A percentile compares a stretch with the other conserved stretches of the same genome.
phyloP scores from a whole-genome alignment of 2,113 vertebrate genomes.

The Anolis carolinensis region DNA sequence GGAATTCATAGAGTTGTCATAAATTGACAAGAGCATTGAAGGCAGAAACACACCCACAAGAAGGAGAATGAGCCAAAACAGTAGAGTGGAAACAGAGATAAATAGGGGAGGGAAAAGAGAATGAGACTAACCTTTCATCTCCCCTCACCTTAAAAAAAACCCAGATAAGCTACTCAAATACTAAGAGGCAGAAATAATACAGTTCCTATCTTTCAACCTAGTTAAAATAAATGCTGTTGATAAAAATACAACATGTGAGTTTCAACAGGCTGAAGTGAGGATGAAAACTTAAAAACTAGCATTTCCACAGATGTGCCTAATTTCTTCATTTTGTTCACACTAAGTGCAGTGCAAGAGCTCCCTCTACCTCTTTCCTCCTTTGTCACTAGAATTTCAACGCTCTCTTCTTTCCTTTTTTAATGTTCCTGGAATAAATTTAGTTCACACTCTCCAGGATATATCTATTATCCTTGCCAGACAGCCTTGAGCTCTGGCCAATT shows the following conservation, averaged over 20 bases:
- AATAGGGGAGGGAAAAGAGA: background rate
- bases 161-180: background rate
- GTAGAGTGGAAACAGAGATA: background rate
- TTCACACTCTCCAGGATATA: background rate
- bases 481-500: constrained; percentile 1
- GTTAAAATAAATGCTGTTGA: background rate
- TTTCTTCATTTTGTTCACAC: background rate
- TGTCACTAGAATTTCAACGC: background rate
- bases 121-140: background rate
- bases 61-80: background rate
- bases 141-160: background rate
- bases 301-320: background rate
- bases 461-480: background rate
- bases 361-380: constrained; percentile 8
- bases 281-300: background rate
- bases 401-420: background rate
- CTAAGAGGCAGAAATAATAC: background rate
- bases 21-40: too few relatives aligned
- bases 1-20: too few relatives aligned
- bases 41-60: too few relatives aligned
- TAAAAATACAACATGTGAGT: background rate
- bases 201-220: background rate
- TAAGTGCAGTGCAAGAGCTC: background rate
- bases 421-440: constrained; percentile 2
- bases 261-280: background rate